Conservation (phyloP, 2,797 vertebrate genomes). For the Pogonophryne albipinna region DNA sequence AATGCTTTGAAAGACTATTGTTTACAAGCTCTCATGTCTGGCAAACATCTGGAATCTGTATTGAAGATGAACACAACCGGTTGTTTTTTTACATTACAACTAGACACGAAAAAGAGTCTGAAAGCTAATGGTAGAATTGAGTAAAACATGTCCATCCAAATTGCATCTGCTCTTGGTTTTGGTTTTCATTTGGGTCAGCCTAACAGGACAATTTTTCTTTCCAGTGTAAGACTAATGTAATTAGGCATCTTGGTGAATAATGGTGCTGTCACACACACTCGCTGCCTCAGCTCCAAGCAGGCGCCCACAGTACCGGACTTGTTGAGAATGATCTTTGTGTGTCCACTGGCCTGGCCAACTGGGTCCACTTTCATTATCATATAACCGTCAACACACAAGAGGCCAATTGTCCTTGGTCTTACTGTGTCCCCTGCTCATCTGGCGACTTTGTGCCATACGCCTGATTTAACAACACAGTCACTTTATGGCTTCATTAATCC, state of each 20-base stretch:
- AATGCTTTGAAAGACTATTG: neutral
- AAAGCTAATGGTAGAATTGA: neutral
- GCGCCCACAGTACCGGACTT: slow-evolving; percentile 75
- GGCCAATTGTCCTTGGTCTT: slow-evolving; percentile 64
- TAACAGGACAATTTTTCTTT: slow-evolving; percentile 56
- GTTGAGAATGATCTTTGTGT: slow-evolving; percentile 78
- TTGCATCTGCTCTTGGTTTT: slow-evolving; percentile 25
- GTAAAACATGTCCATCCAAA: slow-evolving; percentile 17
- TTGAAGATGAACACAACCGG: neutral
- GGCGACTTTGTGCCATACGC: slow-evolving; percentile 63
- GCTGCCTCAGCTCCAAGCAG: slow-evolving; percentile 79
- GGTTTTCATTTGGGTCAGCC: slow-evolving; percentile 45
- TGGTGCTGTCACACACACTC: slow-evolving; percentile 81
- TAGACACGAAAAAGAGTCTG: slow-evolving; percentile 15
- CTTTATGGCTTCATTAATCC: slow-evolving; percentile 57
- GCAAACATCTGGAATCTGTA: neutral
- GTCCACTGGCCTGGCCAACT: slow-evolving; percentile 66
- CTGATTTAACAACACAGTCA: slow-evolving; percentile 47
- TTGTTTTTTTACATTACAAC: neutral
- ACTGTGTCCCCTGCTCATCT: slow-evolving; percentile 60
- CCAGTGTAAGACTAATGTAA: slow-evolving; percentile 72
- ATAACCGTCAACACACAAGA: slow-evolving; percentile 63
- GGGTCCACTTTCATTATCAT: slow-evolving; percentile 74
- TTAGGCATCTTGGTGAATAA: slow-evolving; percentile 80
- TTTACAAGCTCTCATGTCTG: neutral